Evolutionary conservation across 2,797 vertebrate species (phyloP), one percentile per base, ranked within the genome.

Genomic region (Acanthurus lineatus): DNA sequence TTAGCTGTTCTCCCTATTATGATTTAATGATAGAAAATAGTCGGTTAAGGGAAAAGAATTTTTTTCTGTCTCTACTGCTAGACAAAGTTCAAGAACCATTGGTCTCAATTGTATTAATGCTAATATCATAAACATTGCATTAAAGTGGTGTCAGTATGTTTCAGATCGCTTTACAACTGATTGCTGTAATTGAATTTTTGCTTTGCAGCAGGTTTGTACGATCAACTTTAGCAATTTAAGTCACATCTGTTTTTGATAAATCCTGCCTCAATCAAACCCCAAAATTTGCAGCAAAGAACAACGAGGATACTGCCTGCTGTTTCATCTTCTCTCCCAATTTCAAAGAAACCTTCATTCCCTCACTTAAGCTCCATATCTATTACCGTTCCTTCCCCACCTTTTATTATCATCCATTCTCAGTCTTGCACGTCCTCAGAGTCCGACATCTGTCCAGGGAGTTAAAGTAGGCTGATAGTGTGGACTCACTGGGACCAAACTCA

Each of bases 381-480:
- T 51, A n/a, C 10, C 11, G 9, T 22, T 62, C 14, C n/a, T 9
- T 52, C 14, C 44, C 32, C 12, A 2, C 60, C 32, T 75, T 67
- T 58, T 38, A 57, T 51, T 61, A 20, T 62, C 32, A 6, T 25
- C 44, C 57, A 72, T 78, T 53, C 62, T 77, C 67, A 38, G 51
- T 20, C 44, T 51, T 38, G 14, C 35, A 61, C 79, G 69, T 71
- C 52, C 49, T 52, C 35, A 5, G 16, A 54, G 25, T 32, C 44
- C 22, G 42, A 44, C 28, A 48, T 60, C 58, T 28, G 38, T 42
- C 64, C 20, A 42, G 12, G 16, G 28, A 32, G 32, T 12, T 59
- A 47, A 64, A 63, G 47, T 73, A 47, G 12, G 20, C 59, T 25
- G 9, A 77, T 47, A 25, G 28, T 40, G 48, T 38, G 12, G 73